Conservation (phyloP, 64 coral and sea anemone species). For the Actinia tenebrosa region DNA sequence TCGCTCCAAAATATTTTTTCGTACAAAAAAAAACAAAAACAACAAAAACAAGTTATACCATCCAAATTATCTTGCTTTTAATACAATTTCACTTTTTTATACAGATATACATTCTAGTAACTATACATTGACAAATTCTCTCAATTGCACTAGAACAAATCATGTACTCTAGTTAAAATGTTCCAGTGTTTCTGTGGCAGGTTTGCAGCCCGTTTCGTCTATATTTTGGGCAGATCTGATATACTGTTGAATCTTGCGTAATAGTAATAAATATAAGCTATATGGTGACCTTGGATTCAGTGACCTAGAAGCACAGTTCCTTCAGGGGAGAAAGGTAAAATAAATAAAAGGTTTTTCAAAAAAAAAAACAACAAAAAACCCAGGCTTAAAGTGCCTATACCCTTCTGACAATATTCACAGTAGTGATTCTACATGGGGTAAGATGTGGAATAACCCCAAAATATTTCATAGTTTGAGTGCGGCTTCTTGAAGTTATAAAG, state of each 20-base stretch:
- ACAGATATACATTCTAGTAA: neutral
- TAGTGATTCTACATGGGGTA: too few relatives aligned
- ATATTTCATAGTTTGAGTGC: too few relatives aligned
- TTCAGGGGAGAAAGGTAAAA: neutral
- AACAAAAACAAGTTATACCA: too few relatives aligned
- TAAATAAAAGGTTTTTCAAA: neutral
- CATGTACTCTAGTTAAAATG: neutral
- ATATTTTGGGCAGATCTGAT: neutral
- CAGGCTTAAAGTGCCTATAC: too few relatives aligned
- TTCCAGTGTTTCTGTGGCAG: neutral
- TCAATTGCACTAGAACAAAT: neutral
- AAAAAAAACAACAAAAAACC: too few relatives aligned
- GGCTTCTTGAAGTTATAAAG: too few relatives aligned
- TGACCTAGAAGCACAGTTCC: slow-evolving; percentile 55
- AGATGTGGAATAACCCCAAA: too few relatives aligned
- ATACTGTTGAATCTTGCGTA: neutral
- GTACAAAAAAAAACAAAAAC: too few relatives aligned
- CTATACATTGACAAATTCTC: neutral
- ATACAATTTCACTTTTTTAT: neutral
- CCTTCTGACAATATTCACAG: too few relatives aligned
- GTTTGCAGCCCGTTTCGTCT: neutral
- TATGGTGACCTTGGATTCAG: neutral
- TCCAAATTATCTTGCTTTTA: neutral
- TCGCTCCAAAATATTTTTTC: too few relatives aligned
- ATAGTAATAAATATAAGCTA: neutral